phyloP scores from a whole-genome alignment of 2,113 vertebrate genomes.

The Pampusana beccarii region DNA sequence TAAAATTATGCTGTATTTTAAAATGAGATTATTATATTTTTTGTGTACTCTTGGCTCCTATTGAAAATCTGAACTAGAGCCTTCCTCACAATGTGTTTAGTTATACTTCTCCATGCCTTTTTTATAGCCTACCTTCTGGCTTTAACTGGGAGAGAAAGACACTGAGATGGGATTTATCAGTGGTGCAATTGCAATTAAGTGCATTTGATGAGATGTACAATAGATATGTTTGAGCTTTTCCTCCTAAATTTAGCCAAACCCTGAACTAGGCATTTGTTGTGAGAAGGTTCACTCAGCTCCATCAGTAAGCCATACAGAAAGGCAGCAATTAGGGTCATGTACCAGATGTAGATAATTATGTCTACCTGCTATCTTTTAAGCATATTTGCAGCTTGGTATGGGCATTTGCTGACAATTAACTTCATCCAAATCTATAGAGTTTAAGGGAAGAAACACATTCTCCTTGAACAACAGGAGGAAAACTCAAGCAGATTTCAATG shows the following conservation, averaged over 20 bases:
- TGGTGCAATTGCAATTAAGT: neutral
- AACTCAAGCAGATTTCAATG: neutral
- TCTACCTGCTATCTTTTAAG: neutral
- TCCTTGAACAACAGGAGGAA: neutral
- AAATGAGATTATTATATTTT: neutral
- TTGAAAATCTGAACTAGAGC: neutral
- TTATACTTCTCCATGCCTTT: neutral
- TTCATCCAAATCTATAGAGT: neutral
- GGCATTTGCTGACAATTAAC: neutral
- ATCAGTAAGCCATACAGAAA: neutral
- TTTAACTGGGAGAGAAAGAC: neutral
- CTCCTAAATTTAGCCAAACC: neutral
- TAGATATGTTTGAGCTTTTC: neutral
- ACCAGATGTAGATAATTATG: neutral
- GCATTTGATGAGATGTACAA: neutral
- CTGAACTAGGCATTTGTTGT: neutral
- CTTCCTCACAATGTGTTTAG: neutral
- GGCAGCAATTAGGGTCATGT: neutral
- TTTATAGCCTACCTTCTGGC: neutral
- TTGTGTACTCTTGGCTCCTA: neutral
- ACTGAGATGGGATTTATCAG: neutral
- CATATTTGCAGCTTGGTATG: neutral
- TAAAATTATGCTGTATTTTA: neutral
- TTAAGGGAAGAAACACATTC: neutral
- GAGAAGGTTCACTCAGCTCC: neutral